phyloP scores from a whole-genome alignment of 2,113 vertebrate species.

The Sarotherodon lohbergeri region DNA sequence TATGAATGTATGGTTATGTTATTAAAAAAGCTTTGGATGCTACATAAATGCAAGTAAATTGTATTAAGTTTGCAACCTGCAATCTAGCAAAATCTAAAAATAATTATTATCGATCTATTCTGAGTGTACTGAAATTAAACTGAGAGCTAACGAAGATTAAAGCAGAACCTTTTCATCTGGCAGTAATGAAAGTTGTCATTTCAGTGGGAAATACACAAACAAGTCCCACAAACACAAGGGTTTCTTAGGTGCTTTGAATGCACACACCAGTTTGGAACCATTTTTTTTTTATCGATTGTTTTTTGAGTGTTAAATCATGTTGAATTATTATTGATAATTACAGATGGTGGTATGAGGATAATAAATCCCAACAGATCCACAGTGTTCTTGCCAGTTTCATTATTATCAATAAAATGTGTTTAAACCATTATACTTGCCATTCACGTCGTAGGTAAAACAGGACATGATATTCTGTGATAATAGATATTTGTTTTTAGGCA shows the following conservation, averaged over 20 bases:
- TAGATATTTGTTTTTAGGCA: neutral
- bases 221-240: neutral
- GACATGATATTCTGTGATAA: neutral
- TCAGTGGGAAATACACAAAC: neutral
- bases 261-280: rapidly evolving
- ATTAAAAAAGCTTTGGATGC: neutral
- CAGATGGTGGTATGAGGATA: neutral
- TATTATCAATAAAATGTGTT: neutral
- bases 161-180: neutral
- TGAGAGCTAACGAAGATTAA: neutral
- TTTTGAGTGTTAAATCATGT: neutral
- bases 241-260: neutral
- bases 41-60: neutral
- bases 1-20: too few relatives aligned
- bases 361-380: neutral
- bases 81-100: neutral
- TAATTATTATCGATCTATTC: neutral
- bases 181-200: neutral
- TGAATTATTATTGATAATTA: neutral
- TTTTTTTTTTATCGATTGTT: neutral
- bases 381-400: neutral
- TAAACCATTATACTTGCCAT: neutral
- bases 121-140: neutral
- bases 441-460: neutral
- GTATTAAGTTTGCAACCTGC: neutral